Percentiles rank a stretch among this genome's conserved stretches.
Conservation (phyloP, 2,797 vertebrate species). For the Pseudocheirus occidentalis region DNA sequence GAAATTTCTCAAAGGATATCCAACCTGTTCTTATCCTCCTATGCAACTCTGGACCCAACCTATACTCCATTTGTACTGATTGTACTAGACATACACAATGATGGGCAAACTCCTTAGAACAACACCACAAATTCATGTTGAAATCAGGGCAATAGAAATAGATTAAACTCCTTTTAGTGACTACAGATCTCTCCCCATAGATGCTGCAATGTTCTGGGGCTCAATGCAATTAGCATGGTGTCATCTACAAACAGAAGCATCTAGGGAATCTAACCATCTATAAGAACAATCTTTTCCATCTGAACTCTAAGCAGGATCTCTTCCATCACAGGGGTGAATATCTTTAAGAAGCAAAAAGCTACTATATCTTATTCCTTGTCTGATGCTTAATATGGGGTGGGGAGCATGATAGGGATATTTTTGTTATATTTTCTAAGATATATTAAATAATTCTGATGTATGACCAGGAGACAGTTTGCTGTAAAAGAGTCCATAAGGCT, state of each 20-base stretch:
- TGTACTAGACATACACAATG: background rate
- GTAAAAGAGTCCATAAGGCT: background rate
- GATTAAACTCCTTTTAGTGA: background rate
- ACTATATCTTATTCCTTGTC: background rate
- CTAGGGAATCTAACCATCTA: background rate
- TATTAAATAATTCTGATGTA: background rate
- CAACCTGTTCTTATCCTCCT: background rate
- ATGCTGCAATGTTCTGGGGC: background rate
- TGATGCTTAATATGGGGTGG: background rate
- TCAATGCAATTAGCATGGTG: background rate
- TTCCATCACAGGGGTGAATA: background rate
- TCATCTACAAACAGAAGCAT: background rate
- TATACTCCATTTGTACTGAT: background rate
- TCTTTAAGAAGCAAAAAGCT: background rate
- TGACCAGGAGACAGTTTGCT: background rate
- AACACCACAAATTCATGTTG: background rate
- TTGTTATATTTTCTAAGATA: background rate
- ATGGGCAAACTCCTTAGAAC: background rate
- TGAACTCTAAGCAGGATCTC: background rate
- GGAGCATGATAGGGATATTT: background rate
- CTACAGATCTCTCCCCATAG: background rate
- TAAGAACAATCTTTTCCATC: background rate
- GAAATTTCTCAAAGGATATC: background rate
- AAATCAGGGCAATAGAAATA: background rate
- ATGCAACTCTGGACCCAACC: background rate